phyloP scores from a whole-genome alignment of 2,888 invertebrate species.

The Ectropis crepuscularia region DNA sequence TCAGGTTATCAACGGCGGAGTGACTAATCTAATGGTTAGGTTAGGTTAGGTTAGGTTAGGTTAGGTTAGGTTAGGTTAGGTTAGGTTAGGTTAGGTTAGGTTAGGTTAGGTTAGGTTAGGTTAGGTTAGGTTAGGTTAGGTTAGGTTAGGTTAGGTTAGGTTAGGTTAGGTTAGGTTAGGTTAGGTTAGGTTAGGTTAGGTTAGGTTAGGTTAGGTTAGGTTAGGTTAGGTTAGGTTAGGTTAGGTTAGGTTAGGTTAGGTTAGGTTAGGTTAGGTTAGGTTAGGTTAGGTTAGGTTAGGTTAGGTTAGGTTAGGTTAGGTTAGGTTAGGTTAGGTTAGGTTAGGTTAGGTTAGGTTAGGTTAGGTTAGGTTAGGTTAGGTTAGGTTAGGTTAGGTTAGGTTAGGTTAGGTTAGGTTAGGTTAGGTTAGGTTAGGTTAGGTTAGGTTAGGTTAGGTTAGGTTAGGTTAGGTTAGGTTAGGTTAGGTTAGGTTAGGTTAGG shows the following conservation, averaged over 20 bases:
- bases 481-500: too few species aligned
- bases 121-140: constrained; percentile 37
- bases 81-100: constrained; percentile 40
- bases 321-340: constrained; percentile 32
- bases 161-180: constrained; percentile 35
- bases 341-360: constrained; percentile 31
- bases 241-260: constrained; percentile 39
- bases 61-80: constrained; percentile 39
- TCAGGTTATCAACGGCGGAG: too few species aligned
- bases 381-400: constrained; percentile 25
- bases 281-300: constrained; percentile 35
- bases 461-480: constrained; percentile 20
- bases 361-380: constrained; percentile 32
- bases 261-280: constrained; percentile 38
- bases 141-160: constrained; percentile 35
- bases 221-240: constrained; percentile 19
- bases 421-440: constrained; percentile 24
- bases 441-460: constrained; percentile 29
- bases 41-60: constrained; percentile 39
- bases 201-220: constrained; percentile 41
- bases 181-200: constrained; percentile 43
- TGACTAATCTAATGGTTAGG: too few species aligned
- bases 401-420: constrained; percentile 32
- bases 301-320: constrained; percentile 33
- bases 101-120: constrained; percentile 39